These are phyloP conservation scores for Acromyrmex heyeri DNA, from an alignment of 1,140 invertebrate genomes.

Conservation along the genomic window DNA sequence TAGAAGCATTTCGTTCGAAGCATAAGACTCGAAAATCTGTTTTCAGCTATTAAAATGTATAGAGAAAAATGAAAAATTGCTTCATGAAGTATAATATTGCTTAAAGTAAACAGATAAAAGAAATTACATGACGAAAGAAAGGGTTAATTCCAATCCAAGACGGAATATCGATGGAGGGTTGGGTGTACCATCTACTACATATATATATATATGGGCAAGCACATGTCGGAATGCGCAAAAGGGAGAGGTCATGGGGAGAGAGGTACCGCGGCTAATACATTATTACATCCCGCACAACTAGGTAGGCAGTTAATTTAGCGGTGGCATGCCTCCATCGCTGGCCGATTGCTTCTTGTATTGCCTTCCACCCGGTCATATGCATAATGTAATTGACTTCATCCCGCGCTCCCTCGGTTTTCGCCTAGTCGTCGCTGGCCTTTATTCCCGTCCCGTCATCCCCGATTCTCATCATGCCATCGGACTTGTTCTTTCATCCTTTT, in stretches of 20 bases:
- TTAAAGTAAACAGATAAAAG: not conserved
- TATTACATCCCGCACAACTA: slow-evolving; percentile 81
- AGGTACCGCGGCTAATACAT: slow-evolving; percentile 71
- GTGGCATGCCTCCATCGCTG: slow-evolving; percentile 70
- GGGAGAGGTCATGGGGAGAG: slow-evolving; percentile 14
- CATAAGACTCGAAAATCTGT: slow-evolving; percentile 25
- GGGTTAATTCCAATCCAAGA: slow-evolving; percentile 24
- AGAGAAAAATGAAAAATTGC: not conserved
- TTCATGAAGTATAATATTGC: not conserved
- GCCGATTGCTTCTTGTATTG: slow-evolving; percentile 81
- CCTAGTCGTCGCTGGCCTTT: slow-evolving; percentile 53
- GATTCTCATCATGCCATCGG: slow-evolving; percentile 7
- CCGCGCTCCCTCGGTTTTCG: slow-evolving; percentile 73
- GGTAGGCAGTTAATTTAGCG: slow-evolving; percentile 81
- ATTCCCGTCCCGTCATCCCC: slow-evolving; percentile 47
- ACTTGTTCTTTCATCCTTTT: slow-evolving; percentile 55
- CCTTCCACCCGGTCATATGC: slow-evolving; percentile 80
- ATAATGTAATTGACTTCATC: slow-evolving; percentile 83
- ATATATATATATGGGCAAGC: not conserved
- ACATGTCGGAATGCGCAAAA: slow-evolving; percentile 45
- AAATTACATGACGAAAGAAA: not conserved
- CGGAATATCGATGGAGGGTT: not conserved
- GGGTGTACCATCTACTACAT: not conserved
- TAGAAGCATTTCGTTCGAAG: not conserved
- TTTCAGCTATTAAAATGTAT: slow-evolving; percentile 15